phyloP scores from a whole-genome alignment of 2,113 vertebrate species.

The Herpetotheres cachinnans region DNA sequence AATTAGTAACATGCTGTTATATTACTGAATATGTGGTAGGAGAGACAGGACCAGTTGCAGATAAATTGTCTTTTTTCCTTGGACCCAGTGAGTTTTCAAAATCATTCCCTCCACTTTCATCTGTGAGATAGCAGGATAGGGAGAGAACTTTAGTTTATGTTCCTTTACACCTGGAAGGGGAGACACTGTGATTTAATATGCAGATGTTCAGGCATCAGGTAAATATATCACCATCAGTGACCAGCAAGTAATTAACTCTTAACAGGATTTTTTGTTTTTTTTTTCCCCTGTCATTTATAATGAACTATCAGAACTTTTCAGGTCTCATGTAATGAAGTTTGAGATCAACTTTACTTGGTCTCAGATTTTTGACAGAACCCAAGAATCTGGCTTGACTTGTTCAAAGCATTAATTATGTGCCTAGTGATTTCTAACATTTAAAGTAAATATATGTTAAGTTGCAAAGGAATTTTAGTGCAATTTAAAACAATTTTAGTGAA shows the following conservation, averaged over 20 bases:
- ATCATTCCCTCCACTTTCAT: not conserved
- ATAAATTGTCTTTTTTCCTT: not conserved
- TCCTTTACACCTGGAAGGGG: not conserved
- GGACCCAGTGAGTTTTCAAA: not conserved
- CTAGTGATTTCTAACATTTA: not conserved
- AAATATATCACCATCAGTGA: not conserved
- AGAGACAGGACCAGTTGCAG: not conserved
- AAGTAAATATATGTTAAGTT: not conserved
- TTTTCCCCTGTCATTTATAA: not conserved
- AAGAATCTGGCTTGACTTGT: not conserved
- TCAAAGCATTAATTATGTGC: not conserved
- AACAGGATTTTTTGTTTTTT: not conserved
- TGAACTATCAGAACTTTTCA: not conserved
- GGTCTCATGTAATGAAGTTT: not conserved
- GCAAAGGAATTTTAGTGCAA: not conserved
- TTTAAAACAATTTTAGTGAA: not conserved
- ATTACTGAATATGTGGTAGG: not conserved
- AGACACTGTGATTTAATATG: not conserved
- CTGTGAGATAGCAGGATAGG: not conserved
- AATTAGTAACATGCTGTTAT: not conserved
- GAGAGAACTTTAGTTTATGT: not conserved
- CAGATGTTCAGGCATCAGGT: not conserved
- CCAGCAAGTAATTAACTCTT: not conserved
- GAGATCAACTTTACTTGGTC: not conserved
- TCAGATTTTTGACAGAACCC: not conserved